These are phyloP conservation scores for Diplolepis rosae DNA, from an alignment of 2,888 invertebrate species.

Conservation along the genomic window DNA sequence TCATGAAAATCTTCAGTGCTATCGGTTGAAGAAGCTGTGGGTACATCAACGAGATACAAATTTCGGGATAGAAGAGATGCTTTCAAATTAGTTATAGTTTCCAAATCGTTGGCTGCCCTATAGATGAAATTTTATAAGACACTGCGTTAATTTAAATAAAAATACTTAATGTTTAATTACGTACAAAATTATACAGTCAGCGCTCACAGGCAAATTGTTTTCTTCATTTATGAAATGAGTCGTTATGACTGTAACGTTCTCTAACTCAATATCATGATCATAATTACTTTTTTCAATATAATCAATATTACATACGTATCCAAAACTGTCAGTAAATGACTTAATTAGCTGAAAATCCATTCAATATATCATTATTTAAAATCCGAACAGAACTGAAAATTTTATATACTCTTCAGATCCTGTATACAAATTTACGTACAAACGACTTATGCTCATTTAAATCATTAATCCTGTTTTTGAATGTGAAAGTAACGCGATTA, in stretches of 20 bases:
- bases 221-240: constrained; percentile 78
- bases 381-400: background rate
- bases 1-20: constrained; percentile 68
- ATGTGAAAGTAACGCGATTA: constrained; percentile 77
- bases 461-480: constrained; percentile 75
- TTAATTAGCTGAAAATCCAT: constrained; percentile 74
- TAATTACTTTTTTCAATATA: constrained; percentile 73
- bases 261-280: constrained; percentile 65
- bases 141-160: background rate
- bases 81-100: constrained; percentile 73
- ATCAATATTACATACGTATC: constrained; percentile 78
- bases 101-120: constrained; percentile 75
- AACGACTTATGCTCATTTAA: constrained; percentile 72
- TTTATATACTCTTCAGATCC: background rate
- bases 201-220: constrained; percentile 73
- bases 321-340: constrained; percentile 75
- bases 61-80: constrained; percentile 66
- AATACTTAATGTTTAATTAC: constrained; percentile 49
- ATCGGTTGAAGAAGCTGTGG: constrained; percentile 68
- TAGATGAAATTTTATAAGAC: constrained; percentile 10
- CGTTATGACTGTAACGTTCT: constrained; percentile 74
- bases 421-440: constrained; percentile 74
- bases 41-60: constrained; percentile 75
- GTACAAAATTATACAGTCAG: constrained; percentile 76
- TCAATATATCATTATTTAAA: background rate